phyloP scores from a whole-genome alignment of 2,888 invertebrate species.

The Miltochrista miniata region DNA sequence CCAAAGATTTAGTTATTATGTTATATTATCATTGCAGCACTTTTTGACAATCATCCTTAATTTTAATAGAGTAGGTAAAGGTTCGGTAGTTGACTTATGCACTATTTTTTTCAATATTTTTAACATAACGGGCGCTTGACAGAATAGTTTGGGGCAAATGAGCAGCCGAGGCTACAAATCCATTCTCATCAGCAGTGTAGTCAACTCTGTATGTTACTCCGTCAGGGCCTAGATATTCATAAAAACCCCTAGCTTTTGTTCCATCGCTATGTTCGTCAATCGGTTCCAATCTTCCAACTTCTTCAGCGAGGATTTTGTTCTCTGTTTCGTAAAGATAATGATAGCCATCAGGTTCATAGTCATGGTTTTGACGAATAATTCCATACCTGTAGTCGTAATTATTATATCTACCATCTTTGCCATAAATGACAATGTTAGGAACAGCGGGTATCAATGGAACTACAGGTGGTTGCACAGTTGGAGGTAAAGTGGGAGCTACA shows the following conservation, averaged over 20 bases:
- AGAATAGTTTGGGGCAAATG: slow-evolving; percentile 62
- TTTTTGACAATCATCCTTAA: neutral
- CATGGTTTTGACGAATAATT: slow-evolving; percentile 70
- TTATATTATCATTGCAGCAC: neutral
- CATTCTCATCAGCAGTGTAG: slow-evolving; percentile 76
- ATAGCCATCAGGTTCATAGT: slow-evolving; percentile 66
- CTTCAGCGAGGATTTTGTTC: slow-evolving; percentile 76
- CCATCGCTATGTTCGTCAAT: slow-evolving; percentile 56
- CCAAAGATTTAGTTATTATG: too few species aligned
- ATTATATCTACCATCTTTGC: slow-evolving; percentile 16
- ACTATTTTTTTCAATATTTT: neutral
- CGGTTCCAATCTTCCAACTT: slow-evolving; percentile 66
- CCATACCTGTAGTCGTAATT: slow-evolving; percentile 68
- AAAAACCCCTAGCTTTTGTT: slow-evolving; percentile 71
- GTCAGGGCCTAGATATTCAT: slow-evolving; percentile 69
- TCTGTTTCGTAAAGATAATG: slow-evolving; percentile 79
- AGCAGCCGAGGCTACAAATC: slow-evolving; percentile 63
- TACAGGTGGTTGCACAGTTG: neutral
- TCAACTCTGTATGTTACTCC: slow-evolving; percentile 76
- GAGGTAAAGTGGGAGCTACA: neutral
- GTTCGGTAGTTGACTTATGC: neutral
- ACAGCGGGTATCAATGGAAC: too few species aligned
- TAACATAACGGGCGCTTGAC: slow-evolving; percentile 13
- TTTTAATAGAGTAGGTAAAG: too few species aligned
- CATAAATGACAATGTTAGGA: neutral